Conservation (phyloP, 2,888 invertebrate species). For the Epinotia brunnichana region DNA sequence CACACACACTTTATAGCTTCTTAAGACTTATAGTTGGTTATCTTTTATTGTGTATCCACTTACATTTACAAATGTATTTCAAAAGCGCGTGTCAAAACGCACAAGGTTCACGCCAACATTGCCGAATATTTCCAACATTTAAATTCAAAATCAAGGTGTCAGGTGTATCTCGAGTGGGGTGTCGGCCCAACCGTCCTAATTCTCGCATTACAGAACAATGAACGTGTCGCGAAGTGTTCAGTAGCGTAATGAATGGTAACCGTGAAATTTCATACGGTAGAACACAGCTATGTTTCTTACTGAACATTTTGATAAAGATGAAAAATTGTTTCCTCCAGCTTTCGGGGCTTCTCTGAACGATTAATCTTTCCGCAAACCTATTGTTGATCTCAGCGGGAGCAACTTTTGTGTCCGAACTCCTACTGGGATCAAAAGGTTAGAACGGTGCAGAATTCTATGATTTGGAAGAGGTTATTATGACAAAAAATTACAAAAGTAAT, state of each 20-base stretch:
- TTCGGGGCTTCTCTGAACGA: conserved; percentile 75
- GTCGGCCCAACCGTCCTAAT: conserved; percentile 24
- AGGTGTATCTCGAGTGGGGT: conserved; percentile 22
- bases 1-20: too few species aligned
- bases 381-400: conserved; percentile 73
- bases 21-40: too few species aligned
- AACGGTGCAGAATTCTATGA: conserved; percentile 64
- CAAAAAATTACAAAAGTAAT: conserved; percentile 8
- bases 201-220: conserved; percentile 32
- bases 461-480: conserved; percentile 51
- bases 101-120: conserved; percentile 9
- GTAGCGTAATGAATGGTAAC: conserved; percentile 36
- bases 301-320: conserved; percentile 80
- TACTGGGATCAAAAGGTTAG: conserved; percentile 75
- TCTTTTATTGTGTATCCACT: background rate
- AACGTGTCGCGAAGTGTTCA: conserved; percentile 26
- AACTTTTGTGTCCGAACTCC: conserved; percentile 77
- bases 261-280: conserved; percentile 45
- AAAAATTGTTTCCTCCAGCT: conserved; percentile 78
- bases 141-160: conserved; percentile 38
- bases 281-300: conserved; percentile 59
- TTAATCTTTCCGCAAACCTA: conserved; percentile 80
- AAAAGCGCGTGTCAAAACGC: background rate
- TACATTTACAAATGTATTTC: background rate
- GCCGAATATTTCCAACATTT: conserved; percentile 27